Evolutionary conservation across 2,888 invertebrate species (phyloP), one percentile per base, ranked within the genome.

Genomic region (Megamerina dolium): DNA sequence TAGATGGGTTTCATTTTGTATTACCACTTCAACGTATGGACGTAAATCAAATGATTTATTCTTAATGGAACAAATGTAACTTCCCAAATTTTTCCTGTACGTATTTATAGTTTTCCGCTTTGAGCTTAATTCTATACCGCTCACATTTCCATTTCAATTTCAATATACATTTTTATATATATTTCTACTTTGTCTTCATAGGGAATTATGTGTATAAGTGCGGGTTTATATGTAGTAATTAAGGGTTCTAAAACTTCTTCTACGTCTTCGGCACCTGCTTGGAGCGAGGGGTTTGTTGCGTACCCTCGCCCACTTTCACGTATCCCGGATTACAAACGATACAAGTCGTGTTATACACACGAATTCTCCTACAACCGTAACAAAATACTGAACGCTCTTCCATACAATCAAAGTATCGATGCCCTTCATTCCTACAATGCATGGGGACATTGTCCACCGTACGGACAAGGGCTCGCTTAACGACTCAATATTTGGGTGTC

Each of bases 391-490:
- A 29, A 10, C 36, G 27, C 3, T 17, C 26, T n/a, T 42, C 27
- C 16, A 46, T 16, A 16, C 43, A 46, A 10, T 46, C 46, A 21
- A 33, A 26, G 27, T 32, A 46, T 4, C 32, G 18, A 13, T 46
- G 43, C 6, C 46, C 46, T n/a, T 14, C 29, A 21, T 46, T 20
- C 8, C 34, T 19, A 26, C 45, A 46, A 19, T 41, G 41, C 45
- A 41, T 41, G 18, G 41, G n/a, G n/a, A n/a, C n/a, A n/a, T n/a
- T n/a, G n/a, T n/a, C n/a, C n/a, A n/a, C n/a, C n/a, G n/a, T n/a
- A n/a, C n/a, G n/a, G n/a, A n/a, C n/a, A n/a, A n/a, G n/a, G n/a
- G n/a, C n/a, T n/a, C n/a, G n/a, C n/a, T n/a, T n/a, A n/a, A n/a
- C n/a, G n/a, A n/a, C n/a, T n/a, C n/a, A n/a, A n/a, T n/a, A n/a